Conservation (phyloP, 2,113 vertebrate genomes). For the Dinomys branickii region DNA sequence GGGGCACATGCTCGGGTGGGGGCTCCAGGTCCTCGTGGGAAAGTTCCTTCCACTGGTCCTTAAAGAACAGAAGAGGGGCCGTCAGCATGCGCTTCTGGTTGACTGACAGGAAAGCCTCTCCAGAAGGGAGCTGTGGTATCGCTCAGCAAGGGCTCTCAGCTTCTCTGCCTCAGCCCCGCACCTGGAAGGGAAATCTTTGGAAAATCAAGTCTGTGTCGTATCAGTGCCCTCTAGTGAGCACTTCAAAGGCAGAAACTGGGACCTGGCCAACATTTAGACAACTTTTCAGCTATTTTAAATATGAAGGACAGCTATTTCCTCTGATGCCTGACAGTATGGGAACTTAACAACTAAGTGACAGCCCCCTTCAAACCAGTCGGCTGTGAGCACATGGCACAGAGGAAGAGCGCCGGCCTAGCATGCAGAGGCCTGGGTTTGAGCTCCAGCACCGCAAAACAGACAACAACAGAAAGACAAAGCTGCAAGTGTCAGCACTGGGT, state of each 20-base stretch:
- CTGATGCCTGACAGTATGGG: background rate
- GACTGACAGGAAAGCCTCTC: background rate
- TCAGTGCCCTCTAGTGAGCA: too few relatives aligned
- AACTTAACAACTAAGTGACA: background rate
- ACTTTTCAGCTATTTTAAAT: background rate
- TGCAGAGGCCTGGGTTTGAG: background rate
- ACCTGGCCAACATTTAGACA: background rate
- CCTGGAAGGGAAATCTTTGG: background rate
- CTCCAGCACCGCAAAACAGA: background rate
- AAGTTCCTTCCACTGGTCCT: conserved; percentile 97
- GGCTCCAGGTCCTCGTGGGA: conserved; percentile 96
- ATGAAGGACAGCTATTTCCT: background rate
- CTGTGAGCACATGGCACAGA: accelerated
- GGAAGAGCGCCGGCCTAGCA: background rate
- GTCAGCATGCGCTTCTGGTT: background rate
- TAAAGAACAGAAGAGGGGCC: background rate
- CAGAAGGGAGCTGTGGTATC: accelerated
- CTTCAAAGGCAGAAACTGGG: background rate
- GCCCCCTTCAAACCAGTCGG: background rate
- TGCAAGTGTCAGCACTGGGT: accelerated
- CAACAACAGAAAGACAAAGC: too few relatives aligned
- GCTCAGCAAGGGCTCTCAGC: background rate
- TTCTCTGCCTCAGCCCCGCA: background rate
- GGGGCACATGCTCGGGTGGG: conserved; percentile 92
- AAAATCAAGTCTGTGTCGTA: background rate